These are phyloP conservation scores for Chrysochloris asiatica DNA, from an alignment of 2,113 vertebrate species.

Conservation along the genomic window DNA sequence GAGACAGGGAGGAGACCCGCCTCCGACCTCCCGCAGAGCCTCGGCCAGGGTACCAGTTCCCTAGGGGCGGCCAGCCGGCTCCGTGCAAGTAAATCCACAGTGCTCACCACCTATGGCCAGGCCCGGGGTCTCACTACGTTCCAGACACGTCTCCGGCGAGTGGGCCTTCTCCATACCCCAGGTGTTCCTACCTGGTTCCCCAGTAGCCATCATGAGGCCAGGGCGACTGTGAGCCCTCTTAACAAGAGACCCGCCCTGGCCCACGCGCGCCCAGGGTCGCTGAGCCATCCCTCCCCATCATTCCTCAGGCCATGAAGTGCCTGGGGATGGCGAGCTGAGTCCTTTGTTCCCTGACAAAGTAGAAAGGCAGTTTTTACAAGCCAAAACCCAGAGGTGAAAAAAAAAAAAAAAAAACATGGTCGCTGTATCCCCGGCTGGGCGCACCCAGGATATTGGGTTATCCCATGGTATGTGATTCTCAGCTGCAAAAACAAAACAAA, in stretches of 20 bases:
- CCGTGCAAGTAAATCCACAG: background rate
- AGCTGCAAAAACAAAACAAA: background rate
- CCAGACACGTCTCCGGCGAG: background rate
- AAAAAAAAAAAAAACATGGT: conserved; percentile 45
- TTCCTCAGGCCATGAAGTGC: conserved; percentile 70
- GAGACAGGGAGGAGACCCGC: conserved; percentile 64
- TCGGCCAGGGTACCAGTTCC: conserved; percentile 69
- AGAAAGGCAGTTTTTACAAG: conserved; percentile 55
- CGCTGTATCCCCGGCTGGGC: background rate
- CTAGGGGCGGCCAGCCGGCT: conserved; percentile 41
- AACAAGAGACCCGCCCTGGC: background rate
- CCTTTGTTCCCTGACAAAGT: conserved; percentile 78
- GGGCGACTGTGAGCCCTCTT: background rate
- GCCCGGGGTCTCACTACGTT: background rate
- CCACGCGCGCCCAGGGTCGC: conserved; percentile 66
- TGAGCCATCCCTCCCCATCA: conserved; percentile 58
- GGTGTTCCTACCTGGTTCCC: conserved; percentile 68
- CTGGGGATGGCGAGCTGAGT: conserved; percentile 74
- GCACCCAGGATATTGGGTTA: conserved; percentile 45
- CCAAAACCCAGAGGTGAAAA: conserved; percentile 29
- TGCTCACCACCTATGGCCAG: background rate
- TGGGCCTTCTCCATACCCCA: conserved; percentile 45
- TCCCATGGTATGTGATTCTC: conserved; percentile 34
- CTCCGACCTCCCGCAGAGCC: conserved; percentile 74
- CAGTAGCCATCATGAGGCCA: background rate